Percentiles rank a stretch among this genome's conserved stretches.
Evolutionary conservation across 2,888 invertebrate species (phyloP).

Genomic region (Gerosis bhagava): DNA sequence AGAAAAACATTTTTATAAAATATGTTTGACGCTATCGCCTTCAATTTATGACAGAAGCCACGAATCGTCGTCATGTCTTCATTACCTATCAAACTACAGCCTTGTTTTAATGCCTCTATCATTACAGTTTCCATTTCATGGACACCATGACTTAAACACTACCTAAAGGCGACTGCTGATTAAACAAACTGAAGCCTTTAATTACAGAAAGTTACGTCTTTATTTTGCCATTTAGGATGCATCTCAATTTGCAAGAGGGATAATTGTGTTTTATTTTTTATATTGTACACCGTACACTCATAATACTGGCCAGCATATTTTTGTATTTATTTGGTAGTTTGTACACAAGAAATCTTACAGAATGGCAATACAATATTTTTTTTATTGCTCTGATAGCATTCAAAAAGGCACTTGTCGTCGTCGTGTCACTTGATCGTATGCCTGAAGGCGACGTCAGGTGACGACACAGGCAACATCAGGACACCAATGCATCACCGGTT

Average conservation of each 20-base stretch:
- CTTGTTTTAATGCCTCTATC: conserved; percentile 17
- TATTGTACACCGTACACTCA: conserved; percentile 15
- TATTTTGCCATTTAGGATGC: conserved; percentile 24
- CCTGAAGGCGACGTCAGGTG: too few species aligned
- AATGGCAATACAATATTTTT: too few species aligned
- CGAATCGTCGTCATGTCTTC: conserved; percentile 13
- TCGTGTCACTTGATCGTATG: too few species aligned
- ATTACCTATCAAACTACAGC: conserved; percentile 15
- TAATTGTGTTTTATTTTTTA: conserved; percentile 11
- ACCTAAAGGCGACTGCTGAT: conserved; percentile 32
- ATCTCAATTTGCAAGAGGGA: conserved; percentile 26
- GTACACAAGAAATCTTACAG: too few species aligned
- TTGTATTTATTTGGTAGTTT: too few species aligned
- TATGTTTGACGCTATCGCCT: conserved; percentile 17
- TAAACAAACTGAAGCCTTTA: conserved; percentile 30
- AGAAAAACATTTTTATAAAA: too few species aligned
- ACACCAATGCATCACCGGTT: too few species aligned
- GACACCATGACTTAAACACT: conserved; percentile 30
- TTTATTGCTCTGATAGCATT: too few species aligned
- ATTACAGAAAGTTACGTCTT: conserved; percentile 30
- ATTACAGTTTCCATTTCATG: conserved; percentile 23
- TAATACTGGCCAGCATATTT: too few species aligned
- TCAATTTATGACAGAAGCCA: background rate
- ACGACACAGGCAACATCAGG: too few species aligned
- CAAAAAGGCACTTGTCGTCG: too few species aligned